phyloP scores from a whole-genome alignment of 2,113 vertebrate genomes.

The Otis tarda region DNA sequence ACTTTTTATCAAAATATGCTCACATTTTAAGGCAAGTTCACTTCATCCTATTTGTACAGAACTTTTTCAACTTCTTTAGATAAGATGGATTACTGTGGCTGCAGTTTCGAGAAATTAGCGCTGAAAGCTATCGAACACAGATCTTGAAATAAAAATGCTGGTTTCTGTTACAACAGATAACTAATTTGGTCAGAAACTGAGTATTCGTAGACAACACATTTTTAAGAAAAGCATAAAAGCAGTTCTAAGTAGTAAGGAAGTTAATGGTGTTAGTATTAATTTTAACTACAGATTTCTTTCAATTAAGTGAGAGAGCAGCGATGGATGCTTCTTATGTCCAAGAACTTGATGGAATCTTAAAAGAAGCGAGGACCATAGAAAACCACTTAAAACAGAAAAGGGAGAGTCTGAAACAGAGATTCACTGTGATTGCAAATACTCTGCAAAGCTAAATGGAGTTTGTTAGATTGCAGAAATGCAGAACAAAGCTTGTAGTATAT shows the following conservation, averaged over 20 bases:
- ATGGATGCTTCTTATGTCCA: constrained; percentile 70
- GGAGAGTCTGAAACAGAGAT: constrained; percentile 70
- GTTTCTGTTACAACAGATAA: not conserved
- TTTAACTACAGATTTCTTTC: constrained; percentile 48
- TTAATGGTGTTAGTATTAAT: not conserved
- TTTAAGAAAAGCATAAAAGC: not conserved
- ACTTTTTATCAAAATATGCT: constrained; percentile 72
- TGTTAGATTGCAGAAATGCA: not conserved
- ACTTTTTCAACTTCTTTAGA: not conserved
- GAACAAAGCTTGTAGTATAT: not conserved
- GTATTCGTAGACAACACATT: not conserved
- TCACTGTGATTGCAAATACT: constrained; percentile 63
- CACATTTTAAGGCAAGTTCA: constrained; percentile 75
- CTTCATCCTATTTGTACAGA: not conserved
- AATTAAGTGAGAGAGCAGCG: constrained; percentile 71
- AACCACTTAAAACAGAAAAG: constrained; percentile 72
- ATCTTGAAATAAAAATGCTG: not conserved
- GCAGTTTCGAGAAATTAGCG: not conserved
- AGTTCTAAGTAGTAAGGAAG: not conserved
- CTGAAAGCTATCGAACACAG: not conserved
- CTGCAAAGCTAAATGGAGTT: constrained; percentile 56
- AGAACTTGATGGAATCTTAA: constrained; percentile 73
- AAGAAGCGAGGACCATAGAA: constrained; percentile 71
- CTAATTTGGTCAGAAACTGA: not conserved
- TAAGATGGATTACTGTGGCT: not conserved